Evolutionary conservation across 1,140 invertebrate genomes (phyloP), one percentile per base, ranked within the genome.

Genomic region (Drosophila kikkawai): DNA sequence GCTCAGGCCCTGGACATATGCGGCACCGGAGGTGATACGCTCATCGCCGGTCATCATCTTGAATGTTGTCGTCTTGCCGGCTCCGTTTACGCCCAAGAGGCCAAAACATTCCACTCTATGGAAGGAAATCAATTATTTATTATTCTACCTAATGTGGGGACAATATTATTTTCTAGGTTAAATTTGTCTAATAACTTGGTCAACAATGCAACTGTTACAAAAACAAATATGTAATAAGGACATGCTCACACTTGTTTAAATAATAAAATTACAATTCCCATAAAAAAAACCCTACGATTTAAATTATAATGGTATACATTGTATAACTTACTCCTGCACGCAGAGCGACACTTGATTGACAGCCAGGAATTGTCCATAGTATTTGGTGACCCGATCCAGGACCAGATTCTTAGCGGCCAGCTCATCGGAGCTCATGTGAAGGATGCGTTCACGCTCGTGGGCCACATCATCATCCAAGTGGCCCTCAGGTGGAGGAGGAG

Each of bases 11-110:
- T 94, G 93, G 15, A 95, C 93, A 66, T 93, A 94, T 3, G 94
- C 94, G 11, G 93, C 88, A 12, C 94, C 94, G 48, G 86, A 93
- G 7, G 93, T 82, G 8, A 95, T 95, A 22, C 86, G 93, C n/a
- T 95, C 94, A 90, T 97, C 96, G 15, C 98, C 98, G 2, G 97
- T 98, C 64, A 98, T 93, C 96, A 98, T 98, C 92, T 96, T 96
- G 88, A 98, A 98, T 1, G 96, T 97, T 5, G 96, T 96, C 3
- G 97, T 98, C 93, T 98, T 98, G 13, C 95, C 95, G 36, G 97
- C 96, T n/a, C 97, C 97, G 93, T 98, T 98, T 4, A 97, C 95
- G 11, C 98, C 98, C 32, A 99, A 93, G 39, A 99, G 93, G 2
- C 98, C 98, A 93, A 99, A 99, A 90, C 97, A 98, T 93, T 99